Conservation (phyloP, 2,113 vertebrate genomes). For the Dunckerocampus dactyliophorus region DNA sequence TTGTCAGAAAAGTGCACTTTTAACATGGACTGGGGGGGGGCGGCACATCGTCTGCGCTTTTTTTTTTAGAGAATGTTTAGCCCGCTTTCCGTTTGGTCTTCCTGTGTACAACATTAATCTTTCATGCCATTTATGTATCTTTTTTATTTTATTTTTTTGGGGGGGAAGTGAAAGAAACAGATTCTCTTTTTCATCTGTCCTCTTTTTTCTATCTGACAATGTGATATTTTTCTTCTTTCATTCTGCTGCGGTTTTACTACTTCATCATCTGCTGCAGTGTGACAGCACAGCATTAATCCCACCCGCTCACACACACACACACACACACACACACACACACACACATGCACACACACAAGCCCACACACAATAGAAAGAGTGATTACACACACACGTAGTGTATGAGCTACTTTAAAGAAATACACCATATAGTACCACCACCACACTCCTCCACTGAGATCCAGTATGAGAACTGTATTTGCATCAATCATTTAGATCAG, state of each 20-base stretch:
- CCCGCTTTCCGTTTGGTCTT: too few species aligned
- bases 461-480: too few species aligned
- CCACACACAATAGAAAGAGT: conserved; percentile 4
- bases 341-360: conserved; percentile 17
- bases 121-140: not conserved
- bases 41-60: too few species aligned
- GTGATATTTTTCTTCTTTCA: conserved; percentile 30
- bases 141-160: not conserved
- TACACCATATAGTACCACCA: too few species aligned
- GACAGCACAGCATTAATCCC: conserved; percentile 63
- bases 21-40: too few species aligned
- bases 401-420: too few species aligned
- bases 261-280: conserved; percentile 55
- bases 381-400: too few species aligned
- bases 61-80: too few species aligned
- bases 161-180: conserved; percentile 4
- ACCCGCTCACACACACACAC: conserved; percentile 13
- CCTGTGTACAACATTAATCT: not conserved
- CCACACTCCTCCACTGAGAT: too few species aligned
- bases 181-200: conserved; percentile 23
- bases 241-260: conserved; percentile 55
- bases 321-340: not conserved
- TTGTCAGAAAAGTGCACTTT: too few species aligned
- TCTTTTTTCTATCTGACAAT: conserved; percentile 4
- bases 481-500: too few species aligned